These are phyloP conservation scores for Acanthiza pusilla DNA, from an alignment of 2,797 vertebrate species.

Conservation along the genomic window DNA sequence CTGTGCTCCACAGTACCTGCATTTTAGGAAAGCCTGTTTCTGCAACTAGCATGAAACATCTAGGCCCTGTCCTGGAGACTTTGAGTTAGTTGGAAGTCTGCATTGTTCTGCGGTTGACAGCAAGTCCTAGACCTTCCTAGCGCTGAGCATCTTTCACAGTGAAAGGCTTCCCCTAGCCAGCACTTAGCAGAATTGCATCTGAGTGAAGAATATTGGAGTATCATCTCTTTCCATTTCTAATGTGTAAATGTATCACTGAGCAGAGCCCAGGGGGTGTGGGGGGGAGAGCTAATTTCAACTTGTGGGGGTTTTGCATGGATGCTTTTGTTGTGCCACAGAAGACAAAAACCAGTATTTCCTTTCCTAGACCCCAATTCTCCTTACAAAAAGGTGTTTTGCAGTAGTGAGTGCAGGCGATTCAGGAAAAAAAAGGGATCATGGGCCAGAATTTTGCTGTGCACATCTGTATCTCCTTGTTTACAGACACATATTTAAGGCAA, in stretches of 20 bases:
- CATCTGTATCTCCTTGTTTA: not conserved
- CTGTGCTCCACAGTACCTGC: not conserved
- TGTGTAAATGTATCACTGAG: not conserved
- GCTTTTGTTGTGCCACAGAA: not conserved
- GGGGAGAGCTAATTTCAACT: not conserved
- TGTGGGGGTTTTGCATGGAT: not conserved
- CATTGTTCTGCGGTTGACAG: not conserved
- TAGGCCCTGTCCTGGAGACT: not conserved
- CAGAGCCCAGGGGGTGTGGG: not conserved
- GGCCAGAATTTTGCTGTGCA: not conserved
- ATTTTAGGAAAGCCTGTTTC: not conserved
- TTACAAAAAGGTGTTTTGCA: not conserved
- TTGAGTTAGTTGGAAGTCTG: not conserved
- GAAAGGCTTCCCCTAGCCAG: not conserved
- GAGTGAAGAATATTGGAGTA: not conserved
- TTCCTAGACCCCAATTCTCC: not conserved
- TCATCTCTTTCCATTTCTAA: not conserved
- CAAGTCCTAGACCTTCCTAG: not conserved
- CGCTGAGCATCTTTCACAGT: not conserved
- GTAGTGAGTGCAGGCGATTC: not conserved
- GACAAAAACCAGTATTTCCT: not conserved
- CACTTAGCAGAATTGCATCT: not conserved
- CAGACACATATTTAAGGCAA: not conserved
- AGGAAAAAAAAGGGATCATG: accelerated
- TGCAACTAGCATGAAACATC: not conserved